phyloP scores from a whole-genome alignment of 2,888 invertebrate genomes.

The Drosophila cyrtoloma region DNA sequence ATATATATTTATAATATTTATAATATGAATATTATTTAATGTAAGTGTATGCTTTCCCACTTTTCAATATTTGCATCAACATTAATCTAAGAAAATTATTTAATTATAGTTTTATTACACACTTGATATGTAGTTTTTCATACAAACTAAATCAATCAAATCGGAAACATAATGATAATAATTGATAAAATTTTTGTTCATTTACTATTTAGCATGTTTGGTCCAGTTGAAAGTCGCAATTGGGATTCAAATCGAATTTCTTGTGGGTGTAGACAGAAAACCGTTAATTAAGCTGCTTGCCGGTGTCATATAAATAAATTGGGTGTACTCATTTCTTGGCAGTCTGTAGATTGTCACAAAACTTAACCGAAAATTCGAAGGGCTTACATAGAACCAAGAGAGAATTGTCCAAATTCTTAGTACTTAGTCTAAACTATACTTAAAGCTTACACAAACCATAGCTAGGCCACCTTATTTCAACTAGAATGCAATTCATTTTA shows the following conservation, averaged over 20 bases:
- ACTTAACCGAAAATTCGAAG: conserved; percentile 51
- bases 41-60: conserved; percentile 79
- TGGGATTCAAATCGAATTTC: conserved; percentile 12
- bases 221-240: conserved; percentile 65
- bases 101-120: conserved; percentile 58
- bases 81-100: conserved; percentile 56
- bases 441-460: conserved; percentile 73
- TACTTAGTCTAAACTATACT: conserved; percentile 32
- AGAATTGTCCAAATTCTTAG: conserved; percentile 37
- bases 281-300: conserved; percentile 12
- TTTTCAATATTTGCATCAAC: conserved; percentile 58
- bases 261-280: conserved; percentile 35
- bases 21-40: conserved; percentile 39
- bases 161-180: conserved; percentile 6
- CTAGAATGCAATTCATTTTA: conserved; percentile 41
- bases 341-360: conserved; percentile 76
- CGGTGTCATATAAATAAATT: conserved; percentile 1
- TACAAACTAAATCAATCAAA: conserved; percentile 42
- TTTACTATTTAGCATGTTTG: conserved; percentile 54
- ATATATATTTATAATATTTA: conserved; percentile 26
- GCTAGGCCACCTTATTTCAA: conserved; percentile 53
- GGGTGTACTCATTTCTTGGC: conserved; percentile 51
- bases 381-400: conserved; percentile 22
- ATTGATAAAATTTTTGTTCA: neutral
- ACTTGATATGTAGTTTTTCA: conserved; percentile 71